These are phyloP conservation scores for Panagrolaimus sp. DNA, from an alignment of 1,140 invertebrate genomes.

Conservation along the genomic window DNA sequence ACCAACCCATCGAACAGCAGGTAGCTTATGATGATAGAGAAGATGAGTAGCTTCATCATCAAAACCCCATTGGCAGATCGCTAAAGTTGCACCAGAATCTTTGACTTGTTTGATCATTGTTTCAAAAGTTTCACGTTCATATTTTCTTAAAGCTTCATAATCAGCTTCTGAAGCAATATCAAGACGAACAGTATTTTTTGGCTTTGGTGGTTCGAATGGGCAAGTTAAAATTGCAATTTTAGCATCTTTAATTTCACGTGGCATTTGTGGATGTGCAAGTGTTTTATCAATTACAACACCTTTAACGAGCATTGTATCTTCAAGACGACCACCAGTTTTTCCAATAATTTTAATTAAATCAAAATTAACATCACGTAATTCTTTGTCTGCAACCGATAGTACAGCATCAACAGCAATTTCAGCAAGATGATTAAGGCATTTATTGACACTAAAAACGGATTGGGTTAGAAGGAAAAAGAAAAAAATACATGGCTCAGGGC, in stretches of 20 bases:
- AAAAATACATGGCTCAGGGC: too few relatives aligned
- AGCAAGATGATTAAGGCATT: conserved; percentile 84
- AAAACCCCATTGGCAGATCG: conserved; percentile 99
- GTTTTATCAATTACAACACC: conserved; percentile 98
- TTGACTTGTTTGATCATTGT: conserved; percentile 89
- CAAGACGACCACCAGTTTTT: conserved; percentile 91
- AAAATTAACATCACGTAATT: conserved; percentile 93
- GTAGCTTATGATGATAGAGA: conserved; percentile 80
- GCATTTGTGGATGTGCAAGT: conserved; percentile 99
- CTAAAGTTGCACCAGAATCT: conserved; percentile 86
- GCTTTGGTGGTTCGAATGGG: conserved; percentile 99
- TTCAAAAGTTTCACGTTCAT: conserved; percentile 90
- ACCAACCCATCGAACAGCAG: conserved; percentile 94
- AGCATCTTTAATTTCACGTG: conserved; percentile 59
- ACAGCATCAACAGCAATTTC: conserved; percentile 97
- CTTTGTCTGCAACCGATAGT: conserved; percentile 83
- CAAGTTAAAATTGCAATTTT: conserved; percentile 79
- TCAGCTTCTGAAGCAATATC: conserved; percentile 93
- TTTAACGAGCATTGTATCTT: conserved; percentile 90
- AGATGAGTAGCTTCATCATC: conserved; percentile 99
- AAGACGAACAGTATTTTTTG: conserved; percentile 99
- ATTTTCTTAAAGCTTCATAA: conserved; percentile 77
- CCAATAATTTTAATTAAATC: conserved; percentile 97
- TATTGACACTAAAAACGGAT: conserved; percentile 50
- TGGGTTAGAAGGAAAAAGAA: not conserved